These are phyloP conservation scores for Ellobius talpinus DNA, from an alignment of 2,113 vertebrate genomes.

Conservation along the genomic window DNA sequence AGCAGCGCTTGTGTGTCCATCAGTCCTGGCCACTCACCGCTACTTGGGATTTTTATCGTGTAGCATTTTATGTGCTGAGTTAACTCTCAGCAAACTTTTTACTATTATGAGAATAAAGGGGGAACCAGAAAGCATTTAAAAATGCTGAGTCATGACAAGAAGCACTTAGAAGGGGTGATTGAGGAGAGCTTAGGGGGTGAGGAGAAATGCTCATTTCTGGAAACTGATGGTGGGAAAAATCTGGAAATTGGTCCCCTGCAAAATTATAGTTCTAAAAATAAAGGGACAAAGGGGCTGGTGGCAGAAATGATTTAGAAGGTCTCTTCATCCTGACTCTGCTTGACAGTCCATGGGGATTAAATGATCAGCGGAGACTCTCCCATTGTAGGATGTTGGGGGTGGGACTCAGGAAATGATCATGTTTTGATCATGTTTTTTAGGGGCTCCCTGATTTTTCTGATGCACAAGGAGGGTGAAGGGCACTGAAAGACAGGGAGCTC, in stretches of 20 bases:
- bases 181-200: background rate
- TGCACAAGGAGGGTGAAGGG: background rate
- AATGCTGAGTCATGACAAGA: background rate
- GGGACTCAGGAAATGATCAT: background rate
- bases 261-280: background rate
- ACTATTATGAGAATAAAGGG: background rate
- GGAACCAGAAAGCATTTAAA: background rate
- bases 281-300: background rate
- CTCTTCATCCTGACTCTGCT: background rate
- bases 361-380: background rate
- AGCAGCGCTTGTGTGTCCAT: background rate
- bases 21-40: background rate
- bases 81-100: conserved; percentile 22
- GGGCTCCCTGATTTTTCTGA: background rate
- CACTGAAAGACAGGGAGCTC: background rate
- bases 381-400: background rate
- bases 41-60: background rate
- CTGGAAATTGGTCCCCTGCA: background rate
- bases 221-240: background rate
- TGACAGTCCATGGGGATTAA: background rate
- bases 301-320: background rate
- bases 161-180: background rate
- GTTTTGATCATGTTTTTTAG: background rate
- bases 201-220: background rate
- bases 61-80: background rate